Conservation (phyloP, 1,140 invertebrate genomes). For the Steinernema khuongi region DNA sequence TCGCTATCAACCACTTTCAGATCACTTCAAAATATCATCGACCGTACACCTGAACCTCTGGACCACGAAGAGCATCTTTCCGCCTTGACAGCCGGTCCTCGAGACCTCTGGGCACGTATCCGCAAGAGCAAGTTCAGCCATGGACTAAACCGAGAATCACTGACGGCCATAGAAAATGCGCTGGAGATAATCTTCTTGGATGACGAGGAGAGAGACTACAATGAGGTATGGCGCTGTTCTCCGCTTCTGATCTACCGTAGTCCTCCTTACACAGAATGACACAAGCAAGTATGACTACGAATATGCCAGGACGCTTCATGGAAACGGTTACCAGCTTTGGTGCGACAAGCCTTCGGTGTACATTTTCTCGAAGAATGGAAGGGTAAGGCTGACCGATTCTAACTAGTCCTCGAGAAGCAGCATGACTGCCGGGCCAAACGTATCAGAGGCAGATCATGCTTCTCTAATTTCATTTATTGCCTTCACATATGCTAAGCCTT, state of each 20-base stretch:
- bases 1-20: slow-evolving; percentile 22
- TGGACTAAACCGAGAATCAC: slow-evolving; percentile 39
- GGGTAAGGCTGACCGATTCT: slow-evolving; percentile 20
- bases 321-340: slow-evolving; percentile 42
- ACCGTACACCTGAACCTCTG: slow-evolving; percentile 24
- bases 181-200: slow-evolving; percentile 43
- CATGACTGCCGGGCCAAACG: no score
- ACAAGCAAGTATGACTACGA: slow-evolving; percentile 31
- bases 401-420: no score
- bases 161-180: slow-evolving; percentile 37
- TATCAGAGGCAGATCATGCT: no score
- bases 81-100: slow-evolving; percentile 35
- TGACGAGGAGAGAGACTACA: slow-evolving; percentile 36
- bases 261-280: slow-evolving; percentile 19
- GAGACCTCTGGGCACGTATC: slow-evolving; percentile 43
- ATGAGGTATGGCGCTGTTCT: slow-evolving; percentile 26
- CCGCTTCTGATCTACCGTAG: background rate
- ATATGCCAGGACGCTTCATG: slow-evolving; percentile 36
- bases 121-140: slow-evolving; percentile 34
- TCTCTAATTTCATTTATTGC: no score
- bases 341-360: slow-evolving; percentile 45
- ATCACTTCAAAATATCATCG: slow-evolving; percentile 37
- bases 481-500: no score
- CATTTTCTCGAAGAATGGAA: slow-evolving; percentile 40
- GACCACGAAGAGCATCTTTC: slow-evolving; percentile 29